phyloP scores from a whole-genome alignment of 2,797 vertebrate genomes.

The Peromyscus eremicus region DNA sequence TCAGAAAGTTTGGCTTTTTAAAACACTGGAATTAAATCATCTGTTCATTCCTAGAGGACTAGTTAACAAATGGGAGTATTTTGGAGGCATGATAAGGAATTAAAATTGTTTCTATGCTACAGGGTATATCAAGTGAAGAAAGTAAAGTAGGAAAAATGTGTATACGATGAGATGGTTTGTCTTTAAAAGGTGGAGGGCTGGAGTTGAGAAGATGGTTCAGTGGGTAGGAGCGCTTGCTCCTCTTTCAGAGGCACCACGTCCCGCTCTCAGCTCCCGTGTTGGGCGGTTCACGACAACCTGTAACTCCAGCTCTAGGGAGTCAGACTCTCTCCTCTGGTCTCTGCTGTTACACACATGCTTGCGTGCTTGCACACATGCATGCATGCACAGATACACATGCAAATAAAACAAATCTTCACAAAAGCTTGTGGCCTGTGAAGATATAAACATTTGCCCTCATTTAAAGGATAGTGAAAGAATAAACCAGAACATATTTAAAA shows the following conservation, averaged over 20 bases:
- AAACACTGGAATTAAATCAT: background rate
- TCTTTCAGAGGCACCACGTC: background rate
- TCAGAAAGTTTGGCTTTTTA: background rate
- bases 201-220: background rate
- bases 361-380: background rate
- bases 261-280: background rate
- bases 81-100: background rate
- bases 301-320: background rate
- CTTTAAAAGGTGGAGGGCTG: background rate
- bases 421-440: background rate
- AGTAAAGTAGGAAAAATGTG: background rate
- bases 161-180: background rate
- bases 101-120: background rate
- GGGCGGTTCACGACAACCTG: background rate
- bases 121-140: background rate
- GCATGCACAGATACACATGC: background rate
- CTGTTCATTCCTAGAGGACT: background rate
- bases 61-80: background rate
- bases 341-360: background rate
- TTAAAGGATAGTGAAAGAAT: background rate
- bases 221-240: background rate
- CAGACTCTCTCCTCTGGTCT: background rate
- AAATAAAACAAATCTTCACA: background rate
- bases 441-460: background rate
- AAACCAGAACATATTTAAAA: conserved; percentile 4